Conservation (phyloP, 2,113 vertebrate species). For the Siphamia tubifer region DNA sequence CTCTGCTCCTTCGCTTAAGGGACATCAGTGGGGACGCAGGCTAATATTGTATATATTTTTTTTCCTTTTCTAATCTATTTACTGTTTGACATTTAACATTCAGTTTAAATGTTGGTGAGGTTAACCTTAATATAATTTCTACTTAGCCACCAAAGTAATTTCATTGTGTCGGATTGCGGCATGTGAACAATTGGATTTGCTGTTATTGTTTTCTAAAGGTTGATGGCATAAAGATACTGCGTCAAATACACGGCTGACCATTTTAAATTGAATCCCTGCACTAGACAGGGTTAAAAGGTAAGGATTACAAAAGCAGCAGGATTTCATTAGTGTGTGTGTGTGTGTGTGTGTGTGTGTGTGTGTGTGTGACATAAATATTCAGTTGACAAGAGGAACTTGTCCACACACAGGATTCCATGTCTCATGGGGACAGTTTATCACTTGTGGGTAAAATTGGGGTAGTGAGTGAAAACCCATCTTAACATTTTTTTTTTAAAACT, state of each 20-base stretch:
- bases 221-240: constrained; percentile 18
- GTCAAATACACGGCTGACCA: not conserved
- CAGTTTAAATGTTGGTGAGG: not conserved
- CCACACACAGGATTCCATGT: constrained; percentile 10
- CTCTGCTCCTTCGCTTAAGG: not conserved
- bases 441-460: no score
- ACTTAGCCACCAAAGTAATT: not conserved
- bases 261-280: constrained; percentile 13
- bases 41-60: not conserved
- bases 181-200: constrained; percentile 15
- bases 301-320: constrained; percentile 20
- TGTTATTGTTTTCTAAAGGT: constrained; percentile 19
- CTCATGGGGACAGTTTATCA: no score
- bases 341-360: not conserved
- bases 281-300: constrained; percentile 10
- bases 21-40: not conserved
- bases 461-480: no score
- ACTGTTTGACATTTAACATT: not conserved
- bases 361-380: constrained; percentile 48
- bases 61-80: not conserved
- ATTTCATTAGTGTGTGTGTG: constrained; percentile 7
- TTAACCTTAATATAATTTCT: constrained; percentile 1
- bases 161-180: not conserved
- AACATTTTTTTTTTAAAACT: no score
- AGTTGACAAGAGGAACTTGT: constrained; percentile 35